phyloP scores from a whole-genome alignment of 2,797 vertebrate species.

The Syngnathus acus region DNA sequence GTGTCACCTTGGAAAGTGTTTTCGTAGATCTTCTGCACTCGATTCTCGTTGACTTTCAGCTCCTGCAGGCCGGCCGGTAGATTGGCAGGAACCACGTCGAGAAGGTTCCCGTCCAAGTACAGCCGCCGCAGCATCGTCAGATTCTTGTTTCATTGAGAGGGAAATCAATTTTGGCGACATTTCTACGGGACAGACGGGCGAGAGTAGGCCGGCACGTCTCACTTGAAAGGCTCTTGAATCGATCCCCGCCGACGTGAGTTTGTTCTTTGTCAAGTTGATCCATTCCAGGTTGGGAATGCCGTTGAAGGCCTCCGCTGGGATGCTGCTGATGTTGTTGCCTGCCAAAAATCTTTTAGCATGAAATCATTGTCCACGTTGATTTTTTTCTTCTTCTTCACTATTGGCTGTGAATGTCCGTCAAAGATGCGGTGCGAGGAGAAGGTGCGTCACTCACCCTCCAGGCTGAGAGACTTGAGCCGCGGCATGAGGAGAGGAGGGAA shows the following conservation, averaged over 20 bases:
- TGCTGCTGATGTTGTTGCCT: constrained; percentile 84
- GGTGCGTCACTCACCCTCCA: constrained; percentile 71
- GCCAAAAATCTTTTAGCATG: constrained; percentile 7
- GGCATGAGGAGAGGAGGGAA: constrained; percentile 82
- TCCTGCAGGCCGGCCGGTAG: constrained; percentile 86
- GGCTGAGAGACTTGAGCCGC: constrained; percentile 80
- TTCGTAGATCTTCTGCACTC: constrained; percentile 71
- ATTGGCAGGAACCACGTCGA: constrained; percentile 72
- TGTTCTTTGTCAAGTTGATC: constrained; percentile 92
- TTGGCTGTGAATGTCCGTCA: neutral
- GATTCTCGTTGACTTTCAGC: constrained; percentile 93
- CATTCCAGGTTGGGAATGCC: constrained; percentile 90
- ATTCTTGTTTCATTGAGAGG: constrained; percentile 54
- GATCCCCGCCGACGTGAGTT: constrained; percentile 75
- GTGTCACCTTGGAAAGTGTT: constrained; percentile 75
- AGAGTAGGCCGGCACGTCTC: constrained; percentile 11
- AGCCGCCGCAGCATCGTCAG: constrained; percentile 85
- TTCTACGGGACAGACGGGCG: too few species aligned
- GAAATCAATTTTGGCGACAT: neutral
- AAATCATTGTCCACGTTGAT: neutral
- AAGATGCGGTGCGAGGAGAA: constrained; percentile 19
- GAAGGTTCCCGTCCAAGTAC: constrained; percentile 87
- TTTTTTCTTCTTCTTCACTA: neutral
- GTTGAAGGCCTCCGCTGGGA: constrained; percentile 86
- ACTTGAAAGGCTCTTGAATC: constrained; percentile 50